phyloP scores from a whole-genome alignment of 2,113 vertebrate species.

The Lophius piscatorius region DNA sequence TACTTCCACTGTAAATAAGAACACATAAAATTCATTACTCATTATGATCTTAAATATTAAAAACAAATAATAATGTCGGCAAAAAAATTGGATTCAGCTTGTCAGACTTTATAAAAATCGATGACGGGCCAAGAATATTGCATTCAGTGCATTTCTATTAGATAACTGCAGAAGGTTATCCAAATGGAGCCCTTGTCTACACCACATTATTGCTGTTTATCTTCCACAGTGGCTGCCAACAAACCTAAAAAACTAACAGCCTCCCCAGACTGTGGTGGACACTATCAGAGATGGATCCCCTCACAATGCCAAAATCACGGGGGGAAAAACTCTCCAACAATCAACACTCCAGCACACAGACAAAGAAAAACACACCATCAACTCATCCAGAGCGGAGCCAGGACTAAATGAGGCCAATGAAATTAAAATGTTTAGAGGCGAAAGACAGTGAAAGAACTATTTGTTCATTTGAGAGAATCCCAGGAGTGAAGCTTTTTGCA shows the following conservation, averaged over 20 bases:
- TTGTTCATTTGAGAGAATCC: conserved; percentile 62
- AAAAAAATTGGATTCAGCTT: too few relatives aligned
- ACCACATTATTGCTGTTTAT: too few relatives aligned
- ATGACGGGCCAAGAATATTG: too few relatives aligned
- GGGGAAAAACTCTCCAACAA: conserved; percentile 27
- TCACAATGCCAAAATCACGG: conserved; percentile 22
- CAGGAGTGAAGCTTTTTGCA: conserved; percentile 58
- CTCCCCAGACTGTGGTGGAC: conserved; percentile 23
- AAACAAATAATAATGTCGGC: too few relatives aligned
- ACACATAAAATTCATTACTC: too few relatives aligned
- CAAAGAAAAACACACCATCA: conserved; percentile 35
- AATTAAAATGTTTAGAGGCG: conserved; percentile 65
- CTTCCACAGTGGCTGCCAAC: conserved; percentile 20
- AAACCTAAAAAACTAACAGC: conserved; percentile 39
- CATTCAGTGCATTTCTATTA: too few relatives aligned
- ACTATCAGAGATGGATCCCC: conserved; percentile 37
- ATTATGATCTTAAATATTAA: too few relatives aligned
- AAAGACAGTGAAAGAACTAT: conserved; percentile 61
- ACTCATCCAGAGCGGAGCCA: conserved; percentile 38
- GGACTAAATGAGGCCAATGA: conserved; percentile 50
- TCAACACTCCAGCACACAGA: conserved; percentile 15
- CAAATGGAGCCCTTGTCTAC: conserved; percentile 4
- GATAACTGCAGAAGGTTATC: not conserved
- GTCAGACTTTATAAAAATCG: too few relatives aligned
- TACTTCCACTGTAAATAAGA: too few relatives aligned